Percentiles rank a stretch among this genome's conserved stretches.
Conservation (phyloP, 2,797 vertebrate species). For the Benthosema pterotum region DNA sequence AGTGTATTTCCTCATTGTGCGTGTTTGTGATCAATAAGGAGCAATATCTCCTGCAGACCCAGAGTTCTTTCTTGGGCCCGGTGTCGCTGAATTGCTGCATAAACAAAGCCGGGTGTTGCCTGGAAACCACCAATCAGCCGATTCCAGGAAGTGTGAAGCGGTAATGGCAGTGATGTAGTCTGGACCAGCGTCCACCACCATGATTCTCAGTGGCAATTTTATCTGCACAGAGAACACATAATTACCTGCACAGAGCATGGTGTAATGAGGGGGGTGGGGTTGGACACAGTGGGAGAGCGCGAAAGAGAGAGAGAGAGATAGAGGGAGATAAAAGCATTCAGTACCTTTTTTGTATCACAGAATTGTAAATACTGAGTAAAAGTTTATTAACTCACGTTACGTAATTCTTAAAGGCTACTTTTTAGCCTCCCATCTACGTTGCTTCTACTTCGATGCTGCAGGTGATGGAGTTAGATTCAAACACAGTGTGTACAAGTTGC, state of each 20-base stretch:
- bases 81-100: conserved; percentile 12
- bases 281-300: not conserved
- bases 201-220: conserved; percentile 34
- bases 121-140: conserved; percentile 32
- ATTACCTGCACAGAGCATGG: conserved; percentile 38
- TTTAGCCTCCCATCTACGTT: too few species aligned
- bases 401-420: too few species aligned
- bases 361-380: too few species aligned
- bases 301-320: conserved; percentile 1
- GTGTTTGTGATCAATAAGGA: conserved; percentile 7
- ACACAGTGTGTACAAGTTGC: too few species aligned
- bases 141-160: conserved; percentile 30
- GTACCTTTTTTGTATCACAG: too few species aligned
- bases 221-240: conserved; percentile 47
- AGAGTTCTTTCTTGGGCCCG: not conserved
- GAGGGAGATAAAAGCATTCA: not conserved
- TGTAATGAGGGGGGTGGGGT: not conserved
- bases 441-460: too few species aligned
- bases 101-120: conserved; percentile 25
- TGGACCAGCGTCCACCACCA: not conserved
- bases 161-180: conserved; percentile 52
- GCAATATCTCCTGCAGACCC: not conserved
- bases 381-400: too few species aligned
- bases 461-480: too few species aligned
- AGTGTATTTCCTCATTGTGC: not conserved